Conservation (phyloP, 2,113 vertebrate species). For the Synchiropus splendidus region DNA sequence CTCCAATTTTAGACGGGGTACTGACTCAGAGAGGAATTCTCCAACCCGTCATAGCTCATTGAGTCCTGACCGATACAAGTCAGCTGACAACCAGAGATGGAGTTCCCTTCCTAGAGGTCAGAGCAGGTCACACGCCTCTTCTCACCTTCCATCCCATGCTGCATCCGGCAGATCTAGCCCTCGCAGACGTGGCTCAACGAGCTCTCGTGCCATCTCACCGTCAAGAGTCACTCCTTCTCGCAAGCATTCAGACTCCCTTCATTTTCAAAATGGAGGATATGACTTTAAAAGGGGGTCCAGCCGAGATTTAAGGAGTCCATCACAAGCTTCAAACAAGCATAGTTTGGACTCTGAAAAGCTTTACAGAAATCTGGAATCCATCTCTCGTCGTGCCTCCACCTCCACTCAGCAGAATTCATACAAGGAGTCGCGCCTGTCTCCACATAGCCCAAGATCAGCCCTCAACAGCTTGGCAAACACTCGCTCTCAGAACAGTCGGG, state of each 20-base stretch:
- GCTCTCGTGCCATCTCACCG: constrained; percentile 34
- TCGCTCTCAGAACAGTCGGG: constrained; percentile 46
- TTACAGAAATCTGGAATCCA: constrained; percentile 63
- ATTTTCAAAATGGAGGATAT: constrained; percentile 17
- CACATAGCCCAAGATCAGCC: constrained; percentile 6
- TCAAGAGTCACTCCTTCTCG: constrained; percentile 28
- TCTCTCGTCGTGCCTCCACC: constrained; percentile 47
- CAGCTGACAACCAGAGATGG: constrained; percentile 23
- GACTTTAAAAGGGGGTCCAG: constrained; percentile 21
- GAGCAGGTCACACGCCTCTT: constrained; percentile 26
- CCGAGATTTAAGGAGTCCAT: constrained; percentile 49
- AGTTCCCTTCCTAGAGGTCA: constrained; percentile 49
- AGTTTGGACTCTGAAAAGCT: constrained; percentile 66
- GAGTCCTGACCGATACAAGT: constrained; percentile 57
- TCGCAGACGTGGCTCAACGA: constrained; percentile 43
- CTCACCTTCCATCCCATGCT: constrained; percentile 40
- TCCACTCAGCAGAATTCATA: constrained; percentile 27
- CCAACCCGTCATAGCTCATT: constrained; percentile 55
- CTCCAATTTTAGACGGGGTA: constrained; percentile 64
- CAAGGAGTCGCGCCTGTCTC: constrained; percentile 23
- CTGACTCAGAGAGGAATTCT: constrained; percentile 50
- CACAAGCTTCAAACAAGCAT: constrained; percentile 56
- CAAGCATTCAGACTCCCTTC: constrained; percentile 23
- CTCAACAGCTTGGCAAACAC: constrained; percentile 23
- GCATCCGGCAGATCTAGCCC: constrained; percentile 64